A percentile compares a stretch with the other conserved stretches of the same genome.
Evolutionary conservation across 2,797 vertebrate genomes (phyloP).

Genomic region (Sebastes trivittatus): DNA sequence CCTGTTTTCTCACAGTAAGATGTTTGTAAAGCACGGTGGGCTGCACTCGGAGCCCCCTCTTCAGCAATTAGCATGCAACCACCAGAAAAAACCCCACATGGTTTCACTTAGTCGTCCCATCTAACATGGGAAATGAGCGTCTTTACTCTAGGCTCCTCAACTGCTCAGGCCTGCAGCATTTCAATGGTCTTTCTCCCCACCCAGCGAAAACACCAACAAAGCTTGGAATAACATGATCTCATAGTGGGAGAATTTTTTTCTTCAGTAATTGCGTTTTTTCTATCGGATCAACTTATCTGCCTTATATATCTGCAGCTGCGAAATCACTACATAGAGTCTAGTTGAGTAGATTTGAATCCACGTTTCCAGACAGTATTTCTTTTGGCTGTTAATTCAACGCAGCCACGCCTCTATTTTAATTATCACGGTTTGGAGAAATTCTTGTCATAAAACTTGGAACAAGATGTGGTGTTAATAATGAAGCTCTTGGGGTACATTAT

Average conservation of each 20-base stretch:
- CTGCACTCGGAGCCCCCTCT: conserved; percentile 57
- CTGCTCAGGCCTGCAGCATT: conserved; percentile 40
- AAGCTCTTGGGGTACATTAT: not conserved
- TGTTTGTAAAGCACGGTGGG: conserved; percentile 71
- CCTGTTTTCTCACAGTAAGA: conserved; percentile 64
- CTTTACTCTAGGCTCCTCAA: conserved; percentile 48
- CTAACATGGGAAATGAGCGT: conserved; percentile 76
- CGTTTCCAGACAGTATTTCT: conserved; percentile 7
- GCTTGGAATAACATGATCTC: conserved; percentile 69
- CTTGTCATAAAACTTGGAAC: not conserved
- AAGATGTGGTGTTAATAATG: not conserved
- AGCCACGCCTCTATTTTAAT: not conserved
- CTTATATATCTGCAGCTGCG: conserved; percentile 46
- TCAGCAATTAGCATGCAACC: conserved; percentile 75
- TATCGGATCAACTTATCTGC: conserved; percentile 45
- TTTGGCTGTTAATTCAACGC: not conserved
- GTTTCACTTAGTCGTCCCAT: conserved; percentile 76
- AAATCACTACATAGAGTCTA: conserved; percentile 5
- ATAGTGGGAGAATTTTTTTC: conserved; percentile 41
- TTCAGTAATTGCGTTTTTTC: conserved; percentile 52
- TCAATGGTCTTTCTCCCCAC: conserved; percentile 37
- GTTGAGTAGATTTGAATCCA: not conserved
- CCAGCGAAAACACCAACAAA: conserved; percentile 48
- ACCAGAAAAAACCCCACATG: conserved; percentile 70
- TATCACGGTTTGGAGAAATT: not conserved